phyloP scores from a whole-genome alignment of 1,140 invertebrate genomes.

The Plectus sambesii region DNA sequence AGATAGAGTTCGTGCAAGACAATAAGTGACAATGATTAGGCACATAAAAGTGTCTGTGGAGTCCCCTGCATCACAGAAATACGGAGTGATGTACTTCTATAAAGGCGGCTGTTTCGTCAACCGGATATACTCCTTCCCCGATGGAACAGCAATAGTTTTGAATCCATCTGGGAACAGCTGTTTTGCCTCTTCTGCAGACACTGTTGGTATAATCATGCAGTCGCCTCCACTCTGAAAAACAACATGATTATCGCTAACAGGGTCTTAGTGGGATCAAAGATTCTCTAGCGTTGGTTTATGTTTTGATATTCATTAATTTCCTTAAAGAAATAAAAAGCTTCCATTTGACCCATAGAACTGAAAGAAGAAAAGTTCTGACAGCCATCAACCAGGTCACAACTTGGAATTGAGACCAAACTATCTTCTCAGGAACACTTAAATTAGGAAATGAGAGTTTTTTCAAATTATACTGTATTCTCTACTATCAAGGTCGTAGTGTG shows the following conservation, averaged over 20 bases:
- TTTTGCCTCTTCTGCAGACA: conserved; percentile 21
- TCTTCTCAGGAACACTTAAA: too few species aligned
- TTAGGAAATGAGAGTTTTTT: too few species aligned
- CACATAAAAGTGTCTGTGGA: too few species aligned
- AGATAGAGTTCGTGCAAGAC: too few species aligned
- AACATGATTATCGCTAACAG: conserved; percentile 17
- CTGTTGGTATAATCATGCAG: conserved; percentile 20
- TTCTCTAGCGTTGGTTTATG: too few species aligned
- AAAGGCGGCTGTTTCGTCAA: conserved; percentile 8
- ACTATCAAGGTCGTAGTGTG: too few species aligned
- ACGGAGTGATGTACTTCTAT: too few species aligned
- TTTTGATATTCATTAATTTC: too few species aligned
- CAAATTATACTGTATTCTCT: too few species aligned
- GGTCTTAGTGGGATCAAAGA: too few species aligned
- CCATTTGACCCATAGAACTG: neutral
- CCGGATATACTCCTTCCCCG: conserved; percentile 32
- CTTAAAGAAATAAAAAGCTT: conserved; percentile 47
- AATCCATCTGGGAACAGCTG: conserved; percentile 21
- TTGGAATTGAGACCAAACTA: conserved; percentile 4
- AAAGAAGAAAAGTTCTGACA: conserved; percentile 4
- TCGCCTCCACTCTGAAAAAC: conserved; percentile 13
- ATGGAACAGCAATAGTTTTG: conserved; percentile 23
- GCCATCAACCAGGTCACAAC: conserved; percentile 9
- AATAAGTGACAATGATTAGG: too few species aligned
- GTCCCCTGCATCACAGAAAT: too few species aligned